phyloP scores from a whole-genome alignment of 2,113 vertebrate genomes.

The Ptyas mucosa region DNA sequence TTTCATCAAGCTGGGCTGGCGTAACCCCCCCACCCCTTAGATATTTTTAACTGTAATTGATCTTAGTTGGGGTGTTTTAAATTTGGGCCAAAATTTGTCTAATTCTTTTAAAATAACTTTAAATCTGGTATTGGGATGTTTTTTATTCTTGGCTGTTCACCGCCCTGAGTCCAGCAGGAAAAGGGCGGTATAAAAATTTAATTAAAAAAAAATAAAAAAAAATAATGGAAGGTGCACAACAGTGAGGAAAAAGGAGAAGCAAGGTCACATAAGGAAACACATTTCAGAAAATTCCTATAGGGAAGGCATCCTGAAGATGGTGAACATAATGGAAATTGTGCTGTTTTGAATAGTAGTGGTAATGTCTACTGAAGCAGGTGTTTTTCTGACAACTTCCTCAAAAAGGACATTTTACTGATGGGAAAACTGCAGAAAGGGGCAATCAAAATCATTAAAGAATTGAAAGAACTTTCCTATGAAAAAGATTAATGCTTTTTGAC shows the following conservation, averaged over 20 bases:
- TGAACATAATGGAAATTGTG: background rate
- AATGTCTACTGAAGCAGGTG: background rate
- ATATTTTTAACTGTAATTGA: too few species aligned
- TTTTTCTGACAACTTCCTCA: background rate
- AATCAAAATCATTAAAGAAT: background rate
- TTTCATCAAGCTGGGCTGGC: too few species aligned
- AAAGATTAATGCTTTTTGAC: background rate
- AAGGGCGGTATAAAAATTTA: too few species aligned
- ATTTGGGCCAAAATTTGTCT: too few species aligned
- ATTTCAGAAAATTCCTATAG: background rate
- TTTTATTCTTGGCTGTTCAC: too few species aligned
- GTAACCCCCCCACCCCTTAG: too few species aligned
- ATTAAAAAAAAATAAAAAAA: too few species aligned
- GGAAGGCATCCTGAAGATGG: background rate
- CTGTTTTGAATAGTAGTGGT: background rate
- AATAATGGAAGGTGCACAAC: background rate
- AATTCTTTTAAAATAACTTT: too few species aligned
- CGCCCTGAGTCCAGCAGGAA: too few species aligned
- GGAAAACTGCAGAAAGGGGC: background rate
- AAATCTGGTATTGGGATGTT: too few species aligned
- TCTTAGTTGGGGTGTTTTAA: too few species aligned
- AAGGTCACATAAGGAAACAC: background rate
- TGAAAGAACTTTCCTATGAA: background rate
- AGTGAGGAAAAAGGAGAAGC: background rate
- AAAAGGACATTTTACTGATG: background rate